Conservation (phyloP, 1,140 invertebrate genomes). For the Eriocheir sinensis region DNA sequence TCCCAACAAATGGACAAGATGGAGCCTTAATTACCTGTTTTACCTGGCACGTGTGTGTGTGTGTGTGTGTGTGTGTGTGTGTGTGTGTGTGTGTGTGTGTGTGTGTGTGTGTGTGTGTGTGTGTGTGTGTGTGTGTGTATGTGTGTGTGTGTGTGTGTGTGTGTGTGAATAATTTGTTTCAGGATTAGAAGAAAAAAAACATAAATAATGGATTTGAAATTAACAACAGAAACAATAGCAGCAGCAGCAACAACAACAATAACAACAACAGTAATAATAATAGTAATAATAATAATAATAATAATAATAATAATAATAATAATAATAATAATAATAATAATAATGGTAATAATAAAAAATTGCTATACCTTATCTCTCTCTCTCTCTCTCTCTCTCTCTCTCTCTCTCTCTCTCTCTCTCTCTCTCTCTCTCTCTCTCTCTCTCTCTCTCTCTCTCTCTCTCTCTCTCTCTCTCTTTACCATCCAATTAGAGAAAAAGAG, state of each 20-base stretch:
- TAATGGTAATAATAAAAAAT: too few species aligned
- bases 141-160: conserved; percentile 14
- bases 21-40: neutral
- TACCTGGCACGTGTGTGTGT: neutral
- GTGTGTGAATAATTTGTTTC: too few species aligned
- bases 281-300: too few species aligned
- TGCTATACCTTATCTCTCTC: neutral
- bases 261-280: too few species aligned
- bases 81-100: too few species aligned
- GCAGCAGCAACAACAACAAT: too few species aligned
- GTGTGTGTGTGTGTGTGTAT: conserved; percentile 40
- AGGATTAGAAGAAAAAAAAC: too few species aligned
- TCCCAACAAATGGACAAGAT: neutral
- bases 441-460: conserved; percentile 37
- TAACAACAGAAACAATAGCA: too few species aligned
- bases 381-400: conserved; percentile 50
- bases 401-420: conserved; percentile 19
- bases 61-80: neutral
- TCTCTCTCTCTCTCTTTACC: neutral
- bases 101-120: too few species aligned
- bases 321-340: too few species aligned
- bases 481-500: neutral
- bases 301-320: too few species aligned
- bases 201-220: too few species aligned
- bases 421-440: conserved; percentile 43